These are phyloP conservation scores for Drosophila flavopinicola DNA, from an alignment of 2,888 invertebrate species.

Conservation along the genomic window DNA sequence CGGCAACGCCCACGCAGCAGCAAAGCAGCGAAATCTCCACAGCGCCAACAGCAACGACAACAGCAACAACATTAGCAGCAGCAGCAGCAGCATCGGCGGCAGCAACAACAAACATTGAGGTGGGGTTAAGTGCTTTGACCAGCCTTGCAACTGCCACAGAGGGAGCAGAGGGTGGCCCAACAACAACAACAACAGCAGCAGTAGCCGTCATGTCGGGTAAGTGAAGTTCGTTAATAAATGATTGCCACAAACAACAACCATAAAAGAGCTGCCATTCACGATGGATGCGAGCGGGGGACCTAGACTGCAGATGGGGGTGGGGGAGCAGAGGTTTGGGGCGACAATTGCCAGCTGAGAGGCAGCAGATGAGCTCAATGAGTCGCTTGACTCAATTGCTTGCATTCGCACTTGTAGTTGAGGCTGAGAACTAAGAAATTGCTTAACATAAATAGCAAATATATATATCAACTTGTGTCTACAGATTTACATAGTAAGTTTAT, in stretches of 20 bases:
- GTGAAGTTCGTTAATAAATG: conserved; percentile 19
- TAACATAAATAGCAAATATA: conserved; percentile 7
- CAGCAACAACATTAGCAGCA: conserved; percentile 3
- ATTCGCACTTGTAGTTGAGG: conserved; percentile 24
- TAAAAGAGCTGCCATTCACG: conserved; percentile 57
- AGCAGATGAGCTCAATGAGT: conserved; percentile 48
- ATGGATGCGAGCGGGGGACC: conserved; percentile 59
- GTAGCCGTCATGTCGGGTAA: conserved; percentile 78
- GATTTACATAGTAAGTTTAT: not conserved
- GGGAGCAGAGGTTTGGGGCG: not conserved
- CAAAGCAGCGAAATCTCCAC: conserved; percentile 56
- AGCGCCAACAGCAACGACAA: conserved; percentile 10
- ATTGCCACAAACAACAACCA: conserved; percentile 18
- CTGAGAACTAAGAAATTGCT: conserved; percentile 8
- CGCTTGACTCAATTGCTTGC: conserved; percentile 43
- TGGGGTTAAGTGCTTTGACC: conserved; percentile 47
- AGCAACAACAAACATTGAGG: conserved; percentile 22
- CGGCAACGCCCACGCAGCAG: conserved; percentile 76
- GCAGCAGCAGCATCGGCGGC: not conserved
- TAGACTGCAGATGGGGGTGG: too few species aligned
- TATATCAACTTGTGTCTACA: not conserved
- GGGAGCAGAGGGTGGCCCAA: not conserved
- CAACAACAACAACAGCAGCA: conserved; percentile 27
- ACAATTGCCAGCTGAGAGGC: conserved; percentile 17
- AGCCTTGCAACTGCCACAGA: conserved; percentile 24